These are phyloP conservation scores for Engraulis encrasicolus DNA, from an alignment of 2,113 vertebrate species.

Conservation along the genomic window DNA sequence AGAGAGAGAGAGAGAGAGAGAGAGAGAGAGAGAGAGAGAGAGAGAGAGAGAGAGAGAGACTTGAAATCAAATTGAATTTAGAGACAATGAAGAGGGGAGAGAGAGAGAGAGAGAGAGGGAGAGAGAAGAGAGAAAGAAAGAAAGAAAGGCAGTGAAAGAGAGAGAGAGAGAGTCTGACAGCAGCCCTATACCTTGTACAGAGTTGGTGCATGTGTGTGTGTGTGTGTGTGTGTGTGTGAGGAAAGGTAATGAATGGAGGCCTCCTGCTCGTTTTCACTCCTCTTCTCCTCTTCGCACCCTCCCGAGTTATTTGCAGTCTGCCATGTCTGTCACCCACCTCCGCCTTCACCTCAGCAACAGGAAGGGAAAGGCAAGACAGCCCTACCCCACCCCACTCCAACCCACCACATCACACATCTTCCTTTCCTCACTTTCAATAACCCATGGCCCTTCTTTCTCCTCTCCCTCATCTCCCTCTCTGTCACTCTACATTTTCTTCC, in stretches of 20 bases:
- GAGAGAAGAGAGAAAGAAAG: background rate
- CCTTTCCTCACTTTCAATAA: background rate
- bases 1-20: background rate
- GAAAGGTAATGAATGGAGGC: constrained; percentile 13
- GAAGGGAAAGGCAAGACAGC: background rate
- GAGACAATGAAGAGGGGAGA: too few species aligned
- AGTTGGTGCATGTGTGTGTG: background rate
- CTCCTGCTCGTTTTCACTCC: constrained; percentile 7
- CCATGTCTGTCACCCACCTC: constrained; percentile 22
- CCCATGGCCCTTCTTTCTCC: background rate
- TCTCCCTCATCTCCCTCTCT: background rate
- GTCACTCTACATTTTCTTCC: background rate
- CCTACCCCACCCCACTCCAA: background rate
- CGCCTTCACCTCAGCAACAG: constrained; percentile 23
- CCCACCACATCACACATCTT: background rate
- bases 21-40: too few species aligned
- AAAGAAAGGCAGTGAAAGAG: too few species aligned
- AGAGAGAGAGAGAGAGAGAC: too few species aligned
- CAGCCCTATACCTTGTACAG: background rate
- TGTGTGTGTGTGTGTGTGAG: background rate
- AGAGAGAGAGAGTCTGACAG: background rate
- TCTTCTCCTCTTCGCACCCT: background rate
- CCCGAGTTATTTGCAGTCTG: background rate
- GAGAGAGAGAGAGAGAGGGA: background rate
- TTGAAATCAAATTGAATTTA: too few species aligned